Base-by-base conservation (phyloP, 2,113 vertebrate species). In the Ailurus styani region DNA sequence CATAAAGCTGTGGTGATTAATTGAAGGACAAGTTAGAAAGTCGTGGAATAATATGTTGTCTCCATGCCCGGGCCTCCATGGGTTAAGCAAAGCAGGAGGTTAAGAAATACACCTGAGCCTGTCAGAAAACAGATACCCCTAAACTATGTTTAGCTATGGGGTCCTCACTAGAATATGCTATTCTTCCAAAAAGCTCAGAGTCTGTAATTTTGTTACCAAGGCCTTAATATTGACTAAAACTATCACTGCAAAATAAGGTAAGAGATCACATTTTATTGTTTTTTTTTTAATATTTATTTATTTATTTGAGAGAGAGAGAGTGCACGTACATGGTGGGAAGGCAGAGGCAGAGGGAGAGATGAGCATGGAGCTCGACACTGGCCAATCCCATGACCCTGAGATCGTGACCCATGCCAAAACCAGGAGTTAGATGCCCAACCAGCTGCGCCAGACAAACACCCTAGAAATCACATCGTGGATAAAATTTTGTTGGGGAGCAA, bases 21-120 rank as follows among this genome's bases (percentile, higher is more conserved):
- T 21, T 77, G 90, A 96, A 98, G 92, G 84, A 86, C 81, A 17
- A 72, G 42, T 95, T 73, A 90, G 95, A 94, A 94, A 96, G 84
- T 96, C 77, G 50, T 66, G 20, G 29, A 40, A 31, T 73, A 57
- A 45, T 68, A 50, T 2, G 27, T 50, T 70, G 42, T 87, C 50
- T 37, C 17, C 6, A 64, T 40, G 79, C 34, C 66, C 37, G 42
- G 78, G 8, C 29, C 37, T 85, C 70, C 25, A 9, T n/a, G 55
- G 66, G 42, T 89, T 86, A 96, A 89, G 25, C 34, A 45, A 87
- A 75, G 29, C 15, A 75, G 34, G 17, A 82, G 14, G 6, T 54
- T 20, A 31, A 86, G 47, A 25, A 70, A 14, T 81, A 3, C 3
- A 86, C 57, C 50, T 89, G 42, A 84, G 37, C 77, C 5, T 57